These are phyloP conservation scores for Eurosta solidaginis DNA, from an alignment of 1,140 invertebrate species.

Conservation along the genomic window DNA sequence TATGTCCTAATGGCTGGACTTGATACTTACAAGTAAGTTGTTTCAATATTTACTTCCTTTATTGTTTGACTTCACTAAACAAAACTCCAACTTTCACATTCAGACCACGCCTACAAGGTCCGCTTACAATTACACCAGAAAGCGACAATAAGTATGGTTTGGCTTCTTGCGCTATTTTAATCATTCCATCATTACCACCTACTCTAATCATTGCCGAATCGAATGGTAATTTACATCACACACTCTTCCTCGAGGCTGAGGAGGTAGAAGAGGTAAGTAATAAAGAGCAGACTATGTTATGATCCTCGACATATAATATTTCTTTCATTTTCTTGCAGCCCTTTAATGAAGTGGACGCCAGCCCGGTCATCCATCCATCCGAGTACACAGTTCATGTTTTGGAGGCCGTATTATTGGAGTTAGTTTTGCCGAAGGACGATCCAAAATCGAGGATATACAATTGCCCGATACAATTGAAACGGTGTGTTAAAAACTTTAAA, in stretches of 20 bases:
- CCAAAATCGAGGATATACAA: constrained; percentile 62
- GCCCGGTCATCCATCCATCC: constrained; percentile 46
- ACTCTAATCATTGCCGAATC: constrained; percentile 74
- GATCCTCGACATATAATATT: background rate
- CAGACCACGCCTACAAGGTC: constrained; percentile 65
- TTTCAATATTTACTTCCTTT: too few relatives aligned
- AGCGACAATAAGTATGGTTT: constrained; percentile 82
- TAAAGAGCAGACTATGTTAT: background rate
- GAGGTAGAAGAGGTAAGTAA: constrained; percentile 52
- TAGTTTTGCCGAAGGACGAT: constrained; percentile 64
- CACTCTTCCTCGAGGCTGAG: constrained; percentile 68
- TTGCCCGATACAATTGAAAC: constrained; percentile 65
- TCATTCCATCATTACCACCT: constrained; percentile 72
- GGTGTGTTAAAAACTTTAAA: too few relatives aligned
- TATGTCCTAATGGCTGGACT: constrained; percentile 68
- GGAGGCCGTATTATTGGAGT: constrained; percentile 74
- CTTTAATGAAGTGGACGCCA: constrained; percentile 51
- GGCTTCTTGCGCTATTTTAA: constrained; percentile 81
- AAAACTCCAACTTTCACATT: background rate
- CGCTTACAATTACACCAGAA: constrained; percentile 76
- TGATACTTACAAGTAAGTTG: constrained; percentile 62
- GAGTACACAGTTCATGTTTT: constrained; percentile 66
- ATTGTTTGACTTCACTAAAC: background rate
- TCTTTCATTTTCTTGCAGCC: constrained; percentile 36
- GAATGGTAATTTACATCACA: constrained; percentile 80